Conservation (phyloP, 2,113 vertebrate species). For the Pseudolaguvia tuberculata region DNA sequence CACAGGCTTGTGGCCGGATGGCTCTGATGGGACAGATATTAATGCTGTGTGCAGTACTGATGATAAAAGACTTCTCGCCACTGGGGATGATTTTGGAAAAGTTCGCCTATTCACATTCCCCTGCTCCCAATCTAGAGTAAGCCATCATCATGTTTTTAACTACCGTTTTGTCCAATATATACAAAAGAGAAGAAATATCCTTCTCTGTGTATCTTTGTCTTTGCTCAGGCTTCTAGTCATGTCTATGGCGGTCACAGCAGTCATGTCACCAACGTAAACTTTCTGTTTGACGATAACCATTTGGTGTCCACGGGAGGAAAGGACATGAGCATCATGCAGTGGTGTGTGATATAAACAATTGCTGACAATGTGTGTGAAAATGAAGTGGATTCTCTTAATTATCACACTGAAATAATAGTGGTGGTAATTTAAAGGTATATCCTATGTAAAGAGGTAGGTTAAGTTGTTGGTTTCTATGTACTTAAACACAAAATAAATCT, state of each 20-base stretch:
- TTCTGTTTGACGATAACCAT: conserved; percentile 86
- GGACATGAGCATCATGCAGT: conserved; percentile 98
- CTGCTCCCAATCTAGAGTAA: conserved; percentile 91
- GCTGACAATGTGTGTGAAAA: conserved; percentile 9
- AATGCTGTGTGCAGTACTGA: conserved; percentile 84
- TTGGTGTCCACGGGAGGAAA: conserved; percentile 96
- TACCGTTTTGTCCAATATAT: neutral
- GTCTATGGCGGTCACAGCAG: conserved; percentile 91
- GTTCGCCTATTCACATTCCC: conserved; percentile 94
- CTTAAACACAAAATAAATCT: neutral
- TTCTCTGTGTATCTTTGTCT: conserved; percentile 25
- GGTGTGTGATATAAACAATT: conserved; percentile 82
- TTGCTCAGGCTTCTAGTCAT: conserved; percentile 84
- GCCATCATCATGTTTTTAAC: conserved; percentile 13
- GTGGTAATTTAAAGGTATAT: conserved; percentile 1
- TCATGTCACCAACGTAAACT: conserved; percentile 94
- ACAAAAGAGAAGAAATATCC: neutral
- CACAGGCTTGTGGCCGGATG: conserved; percentile 93
- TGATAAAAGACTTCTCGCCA: conserved; percentile 80
- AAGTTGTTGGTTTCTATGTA: conserved; percentile 29
- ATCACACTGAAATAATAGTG: conserved; percentile 23
- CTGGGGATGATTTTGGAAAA: conserved; percentile 96
- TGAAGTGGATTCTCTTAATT: neutral
- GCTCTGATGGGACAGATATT: conserved; percentile 94
- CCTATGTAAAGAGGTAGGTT: conserved; percentile 3